Conservation (phyloP, 2,888 invertebrate species). For the Drosophila yooni region DNA sequence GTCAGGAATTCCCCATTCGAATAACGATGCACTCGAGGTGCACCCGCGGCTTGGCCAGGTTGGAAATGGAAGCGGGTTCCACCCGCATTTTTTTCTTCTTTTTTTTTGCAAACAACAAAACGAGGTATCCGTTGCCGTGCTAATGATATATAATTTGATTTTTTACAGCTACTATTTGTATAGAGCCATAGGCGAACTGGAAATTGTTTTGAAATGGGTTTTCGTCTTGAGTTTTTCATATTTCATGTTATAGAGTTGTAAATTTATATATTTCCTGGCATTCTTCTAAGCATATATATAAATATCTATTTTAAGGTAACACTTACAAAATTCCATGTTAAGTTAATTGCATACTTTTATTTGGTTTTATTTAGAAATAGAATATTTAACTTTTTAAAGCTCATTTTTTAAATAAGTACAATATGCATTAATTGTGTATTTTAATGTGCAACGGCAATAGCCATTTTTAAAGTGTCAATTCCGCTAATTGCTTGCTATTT, state of each 20-base stretch:
- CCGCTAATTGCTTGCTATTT: neutral
- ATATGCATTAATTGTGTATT: neutral
- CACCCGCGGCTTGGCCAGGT: slow-evolving; percentile 47
- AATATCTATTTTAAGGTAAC: neutral
- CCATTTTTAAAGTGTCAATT: neutral
- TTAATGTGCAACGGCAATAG: neutral
- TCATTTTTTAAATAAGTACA: neutral
- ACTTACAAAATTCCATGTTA: neutral
- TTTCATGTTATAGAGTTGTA: neutral
- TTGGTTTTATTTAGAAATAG: neutral
- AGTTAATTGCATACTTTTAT: neutral
- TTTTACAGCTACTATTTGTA: slow-evolving; percentile 10
- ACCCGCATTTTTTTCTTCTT: slow-evolving; percentile 38
- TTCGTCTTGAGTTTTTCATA: neutral
- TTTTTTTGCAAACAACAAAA: neutral
- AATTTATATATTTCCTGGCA: neutral
- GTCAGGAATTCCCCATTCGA: slow-evolving; percentile 50
- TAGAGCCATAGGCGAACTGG: neutral
- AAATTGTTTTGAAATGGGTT: neutral
- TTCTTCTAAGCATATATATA: neutral
- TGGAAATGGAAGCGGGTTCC: slow-evolving; percentile 38
- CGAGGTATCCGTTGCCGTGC: neutral
- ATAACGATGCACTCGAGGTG: slow-evolving; percentile 31
- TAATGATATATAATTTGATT: slow-evolving; percentile 11
- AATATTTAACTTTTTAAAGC: neutral